A percentile compares a stretch with the other conserved stretches of the same genome.
phyloP scores from a whole-genome alignment of 2,113 vertebrate genomes.

The Pachycephala philippinensis region DNA sequence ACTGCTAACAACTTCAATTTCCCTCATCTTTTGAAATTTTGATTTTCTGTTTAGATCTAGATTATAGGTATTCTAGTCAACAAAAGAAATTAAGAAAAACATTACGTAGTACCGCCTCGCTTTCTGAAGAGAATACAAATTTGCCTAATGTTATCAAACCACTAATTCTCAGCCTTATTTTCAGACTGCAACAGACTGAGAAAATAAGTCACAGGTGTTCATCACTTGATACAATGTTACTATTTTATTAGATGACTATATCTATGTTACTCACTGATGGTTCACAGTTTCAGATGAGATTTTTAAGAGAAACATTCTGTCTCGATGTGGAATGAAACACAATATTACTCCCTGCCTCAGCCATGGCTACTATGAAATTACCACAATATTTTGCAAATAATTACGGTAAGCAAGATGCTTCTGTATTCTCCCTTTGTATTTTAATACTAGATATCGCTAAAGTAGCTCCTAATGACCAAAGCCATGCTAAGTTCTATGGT shows the following conservation, averaged over 20 bases:
- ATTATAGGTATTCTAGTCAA: neutral
- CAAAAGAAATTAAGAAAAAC: neutral
- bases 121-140: neutral
- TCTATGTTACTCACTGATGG: neutral
- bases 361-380: neutral
- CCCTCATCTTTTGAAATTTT: neutral
- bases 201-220: neutral
- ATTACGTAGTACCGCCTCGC: neutral
- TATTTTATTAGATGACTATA: neutral
- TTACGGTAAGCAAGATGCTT: neutral
- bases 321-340: neutral
- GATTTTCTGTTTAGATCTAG: neutral
- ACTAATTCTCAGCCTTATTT: neutral
- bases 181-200: neutral
- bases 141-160: neutral
- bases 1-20: neutral
- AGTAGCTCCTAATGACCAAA: neutral
- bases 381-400: neutral
- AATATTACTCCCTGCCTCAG: neutral
- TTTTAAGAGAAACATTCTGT: neutral
- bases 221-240: neutral
- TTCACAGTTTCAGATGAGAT: neutral
- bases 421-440: neutral
- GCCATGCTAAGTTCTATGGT: neutral
- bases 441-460: neutral